phyloP scores from a whole-genome alignment of 2,797 vertebrate species.

The Zenarchopterus dispar region DNA sequence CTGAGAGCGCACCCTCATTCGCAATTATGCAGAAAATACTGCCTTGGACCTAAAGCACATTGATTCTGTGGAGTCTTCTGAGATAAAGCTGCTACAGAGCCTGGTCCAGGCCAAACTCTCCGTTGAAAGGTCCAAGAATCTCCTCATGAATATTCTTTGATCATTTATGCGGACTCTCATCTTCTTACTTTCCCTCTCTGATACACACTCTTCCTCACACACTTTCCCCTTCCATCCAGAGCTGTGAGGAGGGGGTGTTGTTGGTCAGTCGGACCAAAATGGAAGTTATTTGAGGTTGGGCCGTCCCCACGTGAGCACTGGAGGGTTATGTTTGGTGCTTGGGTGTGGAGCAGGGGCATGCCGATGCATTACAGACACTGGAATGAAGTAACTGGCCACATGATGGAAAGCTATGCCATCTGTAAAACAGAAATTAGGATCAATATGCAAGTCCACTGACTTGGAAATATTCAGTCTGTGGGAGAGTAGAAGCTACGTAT shows the following conservation, averaged over 20 bases:
- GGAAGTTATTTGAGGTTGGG: conserved; percentile 81
- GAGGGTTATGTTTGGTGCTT: conserved; percentile 58
- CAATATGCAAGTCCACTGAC: background rate
- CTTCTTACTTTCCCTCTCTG: conserved; percentile 30
- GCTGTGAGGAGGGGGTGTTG: conserved; percentile 24
- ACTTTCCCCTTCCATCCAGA: conserved; percentile 41
- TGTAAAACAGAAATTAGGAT: background rate
- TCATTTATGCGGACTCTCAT: conserved; percentile 19
- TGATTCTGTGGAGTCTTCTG: background rate
- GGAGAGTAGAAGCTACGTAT: no score
- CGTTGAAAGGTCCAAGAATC: conserved; percentile 3
- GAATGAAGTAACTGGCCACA: conserved; percentile 30
- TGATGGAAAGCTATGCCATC: background rate
- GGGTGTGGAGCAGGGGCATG: conserved; percentile 57
- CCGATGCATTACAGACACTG: conserved; percentile 46
- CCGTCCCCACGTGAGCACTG: conserved; percentile 37
- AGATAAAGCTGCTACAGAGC: background rate
- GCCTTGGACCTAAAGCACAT: background rate
- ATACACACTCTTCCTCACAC: conserved; percentile 29
- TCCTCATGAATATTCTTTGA: background rate
- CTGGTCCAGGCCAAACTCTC: background rate
- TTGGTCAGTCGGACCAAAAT: conserved; percentile 43
- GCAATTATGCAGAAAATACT: conserved; percentile 26
- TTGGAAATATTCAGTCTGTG: no score
- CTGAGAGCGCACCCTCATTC: conserved; percentile 8